Conservation (phyloP, 2,888 invertebrate species). For the Conistra vaccinii region DNA sequence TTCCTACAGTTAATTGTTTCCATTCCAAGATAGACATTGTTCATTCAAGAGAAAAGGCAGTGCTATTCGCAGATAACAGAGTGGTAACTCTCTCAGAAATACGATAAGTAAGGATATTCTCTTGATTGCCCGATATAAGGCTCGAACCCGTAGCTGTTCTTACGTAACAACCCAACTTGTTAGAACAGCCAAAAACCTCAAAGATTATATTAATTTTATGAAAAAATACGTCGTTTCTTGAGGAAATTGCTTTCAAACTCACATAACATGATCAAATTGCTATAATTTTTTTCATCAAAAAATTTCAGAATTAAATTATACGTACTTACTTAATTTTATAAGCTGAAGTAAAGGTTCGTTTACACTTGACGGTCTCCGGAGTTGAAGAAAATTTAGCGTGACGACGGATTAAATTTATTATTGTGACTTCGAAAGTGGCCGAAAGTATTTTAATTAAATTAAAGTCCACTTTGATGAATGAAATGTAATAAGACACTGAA, state of each 20-base stretch:
- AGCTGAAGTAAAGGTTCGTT: not conserved
- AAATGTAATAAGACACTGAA: conserved; percentile 17
- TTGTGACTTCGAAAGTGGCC: conserved; percentile 30
- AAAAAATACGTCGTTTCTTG: conserved; percentile 31
- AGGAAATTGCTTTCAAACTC: conserved; percentile 45
- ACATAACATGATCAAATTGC: conserved; percentile 45
- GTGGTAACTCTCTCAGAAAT: conserved; percentile 30
- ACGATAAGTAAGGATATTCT: conserved; percentile 37
- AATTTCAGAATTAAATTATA: conserved; percentile 4
- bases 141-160: not conserved
- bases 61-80: conserved; percentile 28
- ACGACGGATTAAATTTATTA: conserved; percentile 36
- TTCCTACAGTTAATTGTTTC: conserved; percentile 26
- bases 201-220: conserved; percentile 26
- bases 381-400: conserved; percentile 22
- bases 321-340: conserved; percentile 14
- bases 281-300: conserved; percentile 25
- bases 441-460: conserved; percentile 56
- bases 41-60: conserved; percentile 41
- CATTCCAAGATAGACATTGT: conserved; percentile 36
- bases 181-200: conserved; percentile 9
- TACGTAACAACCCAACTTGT: conserved; percentile 13
- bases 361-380: conserved; percentile 25
- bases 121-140: conserved; percentile 39
- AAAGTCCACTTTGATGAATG: conserved; percentile 30